Conservation (phyloP, 1,140 invertebrate genomes). For the Brachionus paranguensis region DNA sequence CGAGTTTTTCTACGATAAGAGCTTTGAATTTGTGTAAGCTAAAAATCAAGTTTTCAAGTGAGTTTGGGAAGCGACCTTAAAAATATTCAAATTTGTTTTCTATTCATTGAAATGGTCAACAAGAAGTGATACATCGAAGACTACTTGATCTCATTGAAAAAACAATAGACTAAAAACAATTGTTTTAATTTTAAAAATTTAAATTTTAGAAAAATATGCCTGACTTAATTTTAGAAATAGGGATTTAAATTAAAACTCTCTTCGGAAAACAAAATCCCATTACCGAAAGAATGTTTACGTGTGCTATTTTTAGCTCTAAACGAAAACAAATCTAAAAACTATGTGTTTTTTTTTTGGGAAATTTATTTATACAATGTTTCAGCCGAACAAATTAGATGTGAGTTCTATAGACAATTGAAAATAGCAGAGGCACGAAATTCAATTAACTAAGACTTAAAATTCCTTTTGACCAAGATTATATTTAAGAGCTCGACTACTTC, state of each 20-base stretch:
- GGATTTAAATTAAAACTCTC: constrained; percentile 19
- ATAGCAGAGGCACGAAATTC: background rate
- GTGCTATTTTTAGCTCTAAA: background rate
- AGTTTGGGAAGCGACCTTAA: constrained; percentile 2
- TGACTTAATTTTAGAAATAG: constrained; percentile 30
- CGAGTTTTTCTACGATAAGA: background rate
- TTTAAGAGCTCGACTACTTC: background rate
- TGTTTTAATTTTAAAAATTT: constrained; percentile 1
- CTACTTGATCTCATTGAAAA: background rate
- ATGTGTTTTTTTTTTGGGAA: constrained; percentile 6
- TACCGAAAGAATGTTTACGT: background rate
- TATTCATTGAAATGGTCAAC: constrained; percentile 9
- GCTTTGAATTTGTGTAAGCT: background rate
- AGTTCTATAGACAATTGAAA: background rate
- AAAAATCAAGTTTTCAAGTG: background rate
- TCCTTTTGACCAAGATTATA: constrained; percentile 7
- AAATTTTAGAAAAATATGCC: background rate
- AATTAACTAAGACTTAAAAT: constrained; percentile 37
- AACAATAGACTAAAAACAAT: background rate
- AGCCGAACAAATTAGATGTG: background rate
- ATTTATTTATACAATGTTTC: constrained; percentile 16
- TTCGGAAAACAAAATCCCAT: constrained; percentile 7
- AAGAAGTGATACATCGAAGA: background rate
- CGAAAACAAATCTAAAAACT: background rate
- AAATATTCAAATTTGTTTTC: background rate